phyloP scores from a whole-genome alignment of 2,797 vertebrate species.

The Phalanger gymnotis region DNA sequence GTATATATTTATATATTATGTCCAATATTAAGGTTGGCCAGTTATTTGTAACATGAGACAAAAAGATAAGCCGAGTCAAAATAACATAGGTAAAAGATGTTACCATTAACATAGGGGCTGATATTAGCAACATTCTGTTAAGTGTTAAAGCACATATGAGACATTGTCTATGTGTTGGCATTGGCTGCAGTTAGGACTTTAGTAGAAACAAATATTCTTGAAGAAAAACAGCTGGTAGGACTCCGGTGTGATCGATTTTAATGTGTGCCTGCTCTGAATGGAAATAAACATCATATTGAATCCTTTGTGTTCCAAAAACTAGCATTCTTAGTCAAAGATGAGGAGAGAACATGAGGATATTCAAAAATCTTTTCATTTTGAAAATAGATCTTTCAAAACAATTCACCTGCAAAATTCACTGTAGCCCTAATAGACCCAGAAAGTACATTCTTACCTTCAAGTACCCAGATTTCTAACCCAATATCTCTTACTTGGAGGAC shows the following conservation, averaged over 20 bases:
- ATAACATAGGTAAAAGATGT: background rate
- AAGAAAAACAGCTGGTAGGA: background rate
- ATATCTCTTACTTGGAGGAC: background rate
- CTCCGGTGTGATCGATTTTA: background rate
- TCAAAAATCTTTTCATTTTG: conserved; percentile 1
- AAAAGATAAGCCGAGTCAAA: conserved; percentile 3
- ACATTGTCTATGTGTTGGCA: background rate
- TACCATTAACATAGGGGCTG: background rate
- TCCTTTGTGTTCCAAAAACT: background rate
- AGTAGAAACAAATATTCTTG: background rate
- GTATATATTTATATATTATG: background rate
- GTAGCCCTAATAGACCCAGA: background rate
- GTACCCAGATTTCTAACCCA: background rate
- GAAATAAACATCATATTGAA: background rate
- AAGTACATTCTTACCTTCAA: conserved; percentile 11
- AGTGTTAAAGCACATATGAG: background rate
- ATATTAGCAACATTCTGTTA: background rate
- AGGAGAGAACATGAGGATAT: background rate
- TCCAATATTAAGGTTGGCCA: background rate
- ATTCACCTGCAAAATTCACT: background rate
- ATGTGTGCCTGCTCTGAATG: background rate
- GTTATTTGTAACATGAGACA: background rate
- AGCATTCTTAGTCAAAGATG: background rate
- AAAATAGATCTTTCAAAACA: conserved; percentile 7
- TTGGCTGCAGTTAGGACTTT: background rate